A percentile compares a stretch with the other conserved stretches of the same genome.
These are phyloP conservation scores for Oscheius myriophilus DNA, from an alignment of 2,888 invertebrate genomes.

Conservation along the genomic window DNA sequence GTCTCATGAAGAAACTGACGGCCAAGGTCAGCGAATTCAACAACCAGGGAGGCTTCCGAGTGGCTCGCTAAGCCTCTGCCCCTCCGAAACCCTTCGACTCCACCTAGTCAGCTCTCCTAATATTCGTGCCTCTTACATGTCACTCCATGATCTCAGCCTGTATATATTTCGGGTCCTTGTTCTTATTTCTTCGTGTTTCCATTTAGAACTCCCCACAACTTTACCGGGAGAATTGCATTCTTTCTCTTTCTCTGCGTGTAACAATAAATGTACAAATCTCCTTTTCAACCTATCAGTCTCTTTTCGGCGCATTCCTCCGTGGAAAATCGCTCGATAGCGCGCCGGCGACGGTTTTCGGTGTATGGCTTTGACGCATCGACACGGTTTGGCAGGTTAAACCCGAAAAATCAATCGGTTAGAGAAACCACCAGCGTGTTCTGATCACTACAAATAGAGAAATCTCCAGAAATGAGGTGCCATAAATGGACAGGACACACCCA, in stretches of 20 bases:
- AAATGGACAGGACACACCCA: too few relatives aligned
- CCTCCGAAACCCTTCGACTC: neutral
- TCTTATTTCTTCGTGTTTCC: too few relatives aligned
- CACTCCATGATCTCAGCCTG: slow-evolving; percentile 30
- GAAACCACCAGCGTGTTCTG: too few relatives aligned
- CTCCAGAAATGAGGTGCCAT: too few relatives aligned
- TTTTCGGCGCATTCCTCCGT: slow-evolving; percentile 15
- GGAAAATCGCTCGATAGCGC: slow-evolving; percentile 6
- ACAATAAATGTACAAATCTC: slow-evolving; percentile 26
- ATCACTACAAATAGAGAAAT: too few relatives aligned
- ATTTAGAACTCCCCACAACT: too few relatives aligned
- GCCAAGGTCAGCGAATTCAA: slow-evolving; percentile 65
- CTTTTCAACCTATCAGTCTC: slow-evolving; percentile 12
- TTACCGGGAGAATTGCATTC: too few relatives aligned
- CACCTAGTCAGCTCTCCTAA: slow-evolving; percentile 25
- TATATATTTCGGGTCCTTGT: slow-evolving; percentile 21
- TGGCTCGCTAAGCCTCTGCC: slow-evolving; percentile 14
- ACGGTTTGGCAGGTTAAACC: too few relatives aligned
- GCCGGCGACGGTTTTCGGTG: slow-evolving; percentile 19
- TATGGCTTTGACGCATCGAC: neutral
- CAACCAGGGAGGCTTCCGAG: slow-evolving; percentile 45
- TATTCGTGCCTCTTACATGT: slow-evolving; percentile 31
- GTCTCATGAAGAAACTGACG: slow-evolving; percentile 62
- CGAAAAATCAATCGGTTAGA: too few relatives aligned
- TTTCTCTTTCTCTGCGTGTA: neutral